A percentile compares a stretch with the other conserved stretches of the same genome.
phyloP scores from a whole-genome alignment of 2,888 invertebrate species.

The Rhagonycha fulva region DNA sequence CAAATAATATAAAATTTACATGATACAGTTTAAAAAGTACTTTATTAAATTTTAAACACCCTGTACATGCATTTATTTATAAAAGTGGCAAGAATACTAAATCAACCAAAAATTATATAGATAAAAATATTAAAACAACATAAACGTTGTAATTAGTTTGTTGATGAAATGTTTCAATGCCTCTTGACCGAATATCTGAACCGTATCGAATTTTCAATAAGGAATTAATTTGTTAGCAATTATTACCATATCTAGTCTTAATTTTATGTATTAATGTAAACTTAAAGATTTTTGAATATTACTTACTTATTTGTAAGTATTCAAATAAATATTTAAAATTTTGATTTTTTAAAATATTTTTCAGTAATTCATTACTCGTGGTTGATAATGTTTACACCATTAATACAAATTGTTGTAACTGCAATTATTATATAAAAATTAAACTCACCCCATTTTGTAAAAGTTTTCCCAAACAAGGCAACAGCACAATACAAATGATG shows the following conservation, averaged over 20 bases:
- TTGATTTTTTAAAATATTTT: background rate
- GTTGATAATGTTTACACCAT: background rate
- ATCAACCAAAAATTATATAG: background rate
- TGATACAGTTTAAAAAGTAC: background rate
- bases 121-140: background rate
- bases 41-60: background rate
- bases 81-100: background rate
- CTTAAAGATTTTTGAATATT: background rate
- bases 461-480: background rate
- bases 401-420: background rate
- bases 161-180: constrained; percentile 25
- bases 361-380: background rate
- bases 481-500: constrained; percentile 1
- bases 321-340: background rate
- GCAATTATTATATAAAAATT: background rate
- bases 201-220: constrained; percentile 25
- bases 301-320: background rate
- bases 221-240: constrained; percentile 6
- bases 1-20: too few species aligned
- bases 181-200: constrained; percentile 27
- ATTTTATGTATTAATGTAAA: background rate
- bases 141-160: constrained; percentile 2
- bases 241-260: background rate
- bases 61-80: background rate
- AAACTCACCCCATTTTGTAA: constrained; percentile 6